Conservation (phyloP, 2,888 invertebrate species). For the Lithophane ornitopus region DNA sequence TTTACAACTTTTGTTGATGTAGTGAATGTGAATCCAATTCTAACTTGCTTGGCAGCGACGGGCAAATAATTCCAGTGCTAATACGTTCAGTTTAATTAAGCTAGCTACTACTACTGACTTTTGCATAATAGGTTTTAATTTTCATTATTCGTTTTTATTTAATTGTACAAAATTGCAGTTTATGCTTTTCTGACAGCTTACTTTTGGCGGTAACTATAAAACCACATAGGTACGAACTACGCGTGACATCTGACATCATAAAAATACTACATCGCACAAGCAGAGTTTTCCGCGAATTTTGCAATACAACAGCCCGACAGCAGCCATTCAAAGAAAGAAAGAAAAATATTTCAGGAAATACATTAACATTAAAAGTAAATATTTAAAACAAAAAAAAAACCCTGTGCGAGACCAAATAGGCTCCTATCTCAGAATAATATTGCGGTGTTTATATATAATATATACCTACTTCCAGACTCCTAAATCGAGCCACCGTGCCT, state of each 20-base stretch:
- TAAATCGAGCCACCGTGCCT: not conserved
- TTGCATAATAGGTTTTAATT: not conserved
- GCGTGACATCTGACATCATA: not conserved
- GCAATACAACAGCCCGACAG: not conserved
- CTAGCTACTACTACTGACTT: not conserved
- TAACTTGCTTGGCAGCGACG: not conserved
- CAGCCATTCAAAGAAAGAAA: not conserved
- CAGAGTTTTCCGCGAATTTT: not conserved
- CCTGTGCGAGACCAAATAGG: not conserved
- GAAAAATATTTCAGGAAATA: not conserved
- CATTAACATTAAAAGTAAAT: not conserved
- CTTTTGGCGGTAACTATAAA: not conserved
- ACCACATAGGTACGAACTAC: not conserved
- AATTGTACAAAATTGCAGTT: not conserved
- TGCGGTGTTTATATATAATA: not conserved
- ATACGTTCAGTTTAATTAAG: conserved; percentile 20
- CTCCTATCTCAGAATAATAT: not conserved
- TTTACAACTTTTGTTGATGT: conserved; percentile 25
- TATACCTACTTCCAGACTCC: not conserved
- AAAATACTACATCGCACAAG: not conserved
- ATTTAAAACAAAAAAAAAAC: not conserved
- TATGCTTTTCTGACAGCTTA: not conserved
- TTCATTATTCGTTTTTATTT: not conserved
- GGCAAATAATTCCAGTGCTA: not conserved
- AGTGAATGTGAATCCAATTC: conserved; percentile 16